Evolutionary conservation across 2,113 vertebrate species (phyloP).

Genomic region (Corythornis vintsioides): DNA sequence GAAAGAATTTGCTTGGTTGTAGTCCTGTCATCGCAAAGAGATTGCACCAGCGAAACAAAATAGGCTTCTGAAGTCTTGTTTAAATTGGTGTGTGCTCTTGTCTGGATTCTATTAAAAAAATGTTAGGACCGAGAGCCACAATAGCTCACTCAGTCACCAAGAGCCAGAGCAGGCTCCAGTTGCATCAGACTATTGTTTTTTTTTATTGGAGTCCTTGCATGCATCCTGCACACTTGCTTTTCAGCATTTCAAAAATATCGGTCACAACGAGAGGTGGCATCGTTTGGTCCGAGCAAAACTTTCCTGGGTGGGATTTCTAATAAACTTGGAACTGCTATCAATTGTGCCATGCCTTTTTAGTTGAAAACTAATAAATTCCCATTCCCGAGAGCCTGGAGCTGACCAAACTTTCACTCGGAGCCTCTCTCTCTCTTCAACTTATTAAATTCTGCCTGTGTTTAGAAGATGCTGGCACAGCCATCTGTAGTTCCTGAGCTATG

Average conservation of each 20-base stretch:
- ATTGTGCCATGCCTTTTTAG: neutral
- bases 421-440: neutral
- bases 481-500: neutral
- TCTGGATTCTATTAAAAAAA: constrained; percentile 54
- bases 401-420: neutral
- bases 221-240: neutral
- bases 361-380: neutral
- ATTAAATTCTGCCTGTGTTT: neutral
- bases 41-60: constrained; percentile 1
- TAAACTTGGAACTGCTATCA: neutral
- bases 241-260: neutral
- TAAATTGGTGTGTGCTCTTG: neutral
- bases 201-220: neutral
- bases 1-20: constrained; percentile 25
- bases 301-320: neutral
- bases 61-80: constrained; percentile 10
- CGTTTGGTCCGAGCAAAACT: neutral
- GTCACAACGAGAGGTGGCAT: neutral
- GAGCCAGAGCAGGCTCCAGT: neutral
- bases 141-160: neutral
- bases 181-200: constrained; percentile 45
- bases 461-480: neutral
- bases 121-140: neutral
- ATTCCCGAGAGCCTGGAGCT: neutral
- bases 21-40: constrained; percentile 40